Base-by-base conservation (phyloP, 2,113 vertebrate genomes). In the Rhinolophus ferrumequinum region DNA sequence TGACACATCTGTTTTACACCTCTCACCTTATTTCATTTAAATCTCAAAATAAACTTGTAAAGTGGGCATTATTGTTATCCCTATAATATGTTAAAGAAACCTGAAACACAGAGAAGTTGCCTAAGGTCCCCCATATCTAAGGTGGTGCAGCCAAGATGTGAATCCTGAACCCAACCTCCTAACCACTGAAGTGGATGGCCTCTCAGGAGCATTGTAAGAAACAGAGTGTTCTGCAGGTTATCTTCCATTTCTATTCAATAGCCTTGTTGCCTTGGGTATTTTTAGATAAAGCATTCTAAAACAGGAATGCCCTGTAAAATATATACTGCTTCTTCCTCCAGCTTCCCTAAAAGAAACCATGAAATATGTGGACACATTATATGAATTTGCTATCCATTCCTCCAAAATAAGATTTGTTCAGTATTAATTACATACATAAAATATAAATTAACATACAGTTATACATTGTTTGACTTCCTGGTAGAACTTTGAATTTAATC, bases 401-500 rank as follows among this genome's bases (percentile, higher is more conserved):
- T 88, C 62, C 82, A 82, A 91, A 82, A 70, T 82, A 88, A 60
- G 12, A 16, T 60, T 58, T 86, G 12, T 60, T 44, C 73, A 35
- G 8, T 69, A 35, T 66, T 54, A 87, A 60, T 14, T 44, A 35
- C 30, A 56, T 41, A 76, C 47, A 70, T 35, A 90, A 26, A n/a
- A 19, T 69, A 50, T 69, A 35, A 88, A 91, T 38, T 76, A 15
- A 81, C 21, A 87, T 3, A 47, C 4, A 28, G 26, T 50, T 80
- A 70, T 9, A 58, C 15, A 94, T n/a, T 44, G 33, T n/a, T 87
- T 82, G n/a, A 47, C 75, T 38, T 69, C 26, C 10, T 70, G 30
- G n/a, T 76, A 76, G n/a, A 94, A 52, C 22, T 82, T 70, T 70
- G 18, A 85, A 85, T 66, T 90, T 80, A 90, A 93, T 26, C 24